Base-by-base conservation (phyloP, 2,113 vertebrate species). In the Chaetops frenatus region DNA sequence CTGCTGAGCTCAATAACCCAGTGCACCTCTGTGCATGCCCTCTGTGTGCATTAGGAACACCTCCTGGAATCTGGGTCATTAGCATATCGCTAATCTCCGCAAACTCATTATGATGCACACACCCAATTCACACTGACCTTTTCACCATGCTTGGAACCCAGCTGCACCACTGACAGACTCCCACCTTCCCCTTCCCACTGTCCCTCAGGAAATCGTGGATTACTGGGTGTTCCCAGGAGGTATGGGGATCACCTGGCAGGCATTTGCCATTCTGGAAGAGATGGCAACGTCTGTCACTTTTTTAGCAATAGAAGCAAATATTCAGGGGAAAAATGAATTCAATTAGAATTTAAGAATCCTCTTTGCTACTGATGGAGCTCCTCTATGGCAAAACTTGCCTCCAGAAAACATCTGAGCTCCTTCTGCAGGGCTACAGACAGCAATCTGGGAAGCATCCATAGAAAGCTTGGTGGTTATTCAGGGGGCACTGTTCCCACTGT, bases 31-130 rank as follows among this genome's bases (percentile, higher is more conserved):
- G 38, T 65, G 29, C 17, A 8, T 24, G 64, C 24, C 67, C 81
- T 74, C 35, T 58, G 61, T 10, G 29, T 70, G 71, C 72, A 36
- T 38, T 47, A 40, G 77, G 38, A 77, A 35, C 47, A 70, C 22
- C 81, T n/a, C 73, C 31, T 31, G 85, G 62, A 58, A 88, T 81
- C 0, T 31, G 65, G 57, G 79, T 47, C 93, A 85, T 80, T 89
- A 89, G 50, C 56, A 64, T 71, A 67, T 40, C 40, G 18, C 57
- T 85, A 74, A 92, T 84, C 91, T 61, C 62, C 74, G 51, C 65
- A 14, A 72, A 77, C 45, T 86, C 83, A 80, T 62, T 80, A 72
- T 20, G 53, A 54, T 62, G 36, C 10, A 0, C 45, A 62, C 35
- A 57, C 50, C 51, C 8, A 22, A 2, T 56, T 56, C 38, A 12